phyloP scores from a whole-genome alignment of 2,113 vertebrate species.

The Rhea pennata region DNA sequence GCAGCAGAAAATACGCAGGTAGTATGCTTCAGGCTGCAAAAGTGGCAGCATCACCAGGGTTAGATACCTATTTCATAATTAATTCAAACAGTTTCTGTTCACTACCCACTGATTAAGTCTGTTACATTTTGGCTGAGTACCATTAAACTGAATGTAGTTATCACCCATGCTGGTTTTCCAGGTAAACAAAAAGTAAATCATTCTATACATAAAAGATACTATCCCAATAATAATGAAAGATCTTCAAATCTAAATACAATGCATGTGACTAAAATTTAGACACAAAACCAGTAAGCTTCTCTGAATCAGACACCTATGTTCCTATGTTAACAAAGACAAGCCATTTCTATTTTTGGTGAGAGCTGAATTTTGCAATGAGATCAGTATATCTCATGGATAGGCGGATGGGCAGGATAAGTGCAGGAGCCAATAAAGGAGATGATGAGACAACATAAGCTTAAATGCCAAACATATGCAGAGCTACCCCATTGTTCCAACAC shows the following conservation, averaged over 20 bases:
- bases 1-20: background rate
- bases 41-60: background rate
- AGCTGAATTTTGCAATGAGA: background rate
- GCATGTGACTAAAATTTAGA: background rate
- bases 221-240: background rate
- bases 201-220: background rate
- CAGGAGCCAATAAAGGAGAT: background rate
- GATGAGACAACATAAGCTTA: background rate
- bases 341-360: background rate
- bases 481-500: background rate
- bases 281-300: background rate
- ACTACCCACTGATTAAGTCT: slow-evolving; percentile 27
- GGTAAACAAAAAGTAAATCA: background rate
- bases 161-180: background rate
- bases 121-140: slow-evolving; percentile 9
- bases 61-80: slow-evolving; percentile 35
- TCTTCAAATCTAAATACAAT: background rate
- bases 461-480: background rate
- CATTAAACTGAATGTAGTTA: background rate
- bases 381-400: background rate
- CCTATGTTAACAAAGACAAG: background rate
- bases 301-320: background rate
- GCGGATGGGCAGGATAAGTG: background rate
- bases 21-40: slow-evolving; percentile 11
- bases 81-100: slow-evolving; percentile 41